These are phyloP conservation scores for Chlorodrepanis virens DNA, from an alignment of 2,113 vertebrate species.

Conservation along the genomic window DNA sequence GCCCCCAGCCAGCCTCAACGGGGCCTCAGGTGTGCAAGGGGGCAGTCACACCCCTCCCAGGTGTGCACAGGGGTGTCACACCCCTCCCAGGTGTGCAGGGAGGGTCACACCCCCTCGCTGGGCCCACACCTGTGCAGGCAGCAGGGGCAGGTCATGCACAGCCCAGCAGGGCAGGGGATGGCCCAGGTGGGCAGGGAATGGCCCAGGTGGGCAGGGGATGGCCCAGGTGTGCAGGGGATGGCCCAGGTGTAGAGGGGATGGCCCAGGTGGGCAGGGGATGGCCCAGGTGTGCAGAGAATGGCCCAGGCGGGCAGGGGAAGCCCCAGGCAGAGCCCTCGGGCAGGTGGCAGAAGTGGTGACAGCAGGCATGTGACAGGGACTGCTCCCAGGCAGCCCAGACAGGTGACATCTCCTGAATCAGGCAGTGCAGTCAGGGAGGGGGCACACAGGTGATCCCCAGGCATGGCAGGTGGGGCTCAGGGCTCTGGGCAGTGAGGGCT, in stretches of 20 bases:
- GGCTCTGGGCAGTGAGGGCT: not conserved
- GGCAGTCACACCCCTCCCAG: not conserved
- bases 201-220: not conserved
- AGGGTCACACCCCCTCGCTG: not conserved
- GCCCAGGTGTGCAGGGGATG: not conserved
- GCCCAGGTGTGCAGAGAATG: not conserved
- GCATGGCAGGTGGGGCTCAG: no score
- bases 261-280: no score
- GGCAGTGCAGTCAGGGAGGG: not conserved
- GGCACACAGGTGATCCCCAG: not conserved
- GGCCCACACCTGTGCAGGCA: not conserved
- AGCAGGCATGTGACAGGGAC: not conserved
- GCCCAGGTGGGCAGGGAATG: no score
- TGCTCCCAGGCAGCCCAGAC: not conserved
- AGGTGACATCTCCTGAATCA: not conserved
- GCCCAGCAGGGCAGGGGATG: not conserved
- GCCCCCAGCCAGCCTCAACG: not conserved
- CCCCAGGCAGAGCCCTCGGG: not conserved
- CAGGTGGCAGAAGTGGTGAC: not conserved
- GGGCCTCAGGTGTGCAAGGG: not conserved
- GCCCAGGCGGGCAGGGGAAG: not conserved
- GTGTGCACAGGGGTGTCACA: not conserved
- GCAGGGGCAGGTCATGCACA: accelerated
- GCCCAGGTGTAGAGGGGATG: not conserved
- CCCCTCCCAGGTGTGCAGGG: not conserved